Conservation (phyloP, 2,888 invertebrate species). For the Pherbina coryleti region DNA sequence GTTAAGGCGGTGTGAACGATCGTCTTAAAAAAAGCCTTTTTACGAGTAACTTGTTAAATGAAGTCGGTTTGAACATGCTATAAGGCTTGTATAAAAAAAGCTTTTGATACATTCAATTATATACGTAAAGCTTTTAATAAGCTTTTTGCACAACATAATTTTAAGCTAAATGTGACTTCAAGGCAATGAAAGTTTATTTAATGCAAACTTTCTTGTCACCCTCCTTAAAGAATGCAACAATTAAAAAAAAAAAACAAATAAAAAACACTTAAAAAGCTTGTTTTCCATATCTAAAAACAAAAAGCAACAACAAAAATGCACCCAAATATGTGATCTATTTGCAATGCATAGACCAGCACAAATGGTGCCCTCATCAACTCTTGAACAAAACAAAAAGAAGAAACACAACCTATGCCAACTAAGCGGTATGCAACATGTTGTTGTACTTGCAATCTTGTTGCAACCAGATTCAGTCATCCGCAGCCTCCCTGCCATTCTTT, state of each 20-base stretch:
- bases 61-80: no score
- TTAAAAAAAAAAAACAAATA: background rate
- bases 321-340: background rate
- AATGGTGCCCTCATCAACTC: background rate
- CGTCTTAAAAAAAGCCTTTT: no score
- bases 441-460: constrained; percentile 1
- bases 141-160: no score
- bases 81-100: no score
- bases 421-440: background rate
- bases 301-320: background rate
- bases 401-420: background rate
- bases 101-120: no score
- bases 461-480: background rate
- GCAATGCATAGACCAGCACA: no score
- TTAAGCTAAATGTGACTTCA: no score
- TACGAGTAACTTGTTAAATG: no score
- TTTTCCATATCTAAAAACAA: background rate
- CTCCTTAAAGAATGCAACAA: background rate
- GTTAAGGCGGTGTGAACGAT: no score
- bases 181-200: no score
- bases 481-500: background rate
- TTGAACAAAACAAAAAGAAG: background rate
- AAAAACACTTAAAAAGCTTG: background rate
- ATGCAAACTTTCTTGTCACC: no score
- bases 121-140: no score